A percentile compares a stretch with the other conserved stretches of the same genome.
phyloP scores from a whole-genome alignment of 2,888 invertebrate species.

The Leptarthrus brevirostris region DNA sequence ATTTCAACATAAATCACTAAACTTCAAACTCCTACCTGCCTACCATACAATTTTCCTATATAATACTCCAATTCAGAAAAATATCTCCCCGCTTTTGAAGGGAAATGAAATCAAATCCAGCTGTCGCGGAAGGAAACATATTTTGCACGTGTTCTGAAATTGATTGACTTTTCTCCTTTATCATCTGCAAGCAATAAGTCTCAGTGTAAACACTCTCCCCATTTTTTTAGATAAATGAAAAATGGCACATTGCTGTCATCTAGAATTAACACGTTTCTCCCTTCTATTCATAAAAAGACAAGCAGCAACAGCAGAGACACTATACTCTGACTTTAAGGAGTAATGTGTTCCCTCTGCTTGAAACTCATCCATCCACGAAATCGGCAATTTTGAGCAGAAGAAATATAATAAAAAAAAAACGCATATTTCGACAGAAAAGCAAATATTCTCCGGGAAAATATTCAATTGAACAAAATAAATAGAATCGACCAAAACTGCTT shows the following conservation, averaged over 20 bases:
- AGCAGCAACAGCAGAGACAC: too few relatives aligned
- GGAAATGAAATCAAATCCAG: conserved; percentile 26
- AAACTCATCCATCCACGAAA: conserved; percentile 40
- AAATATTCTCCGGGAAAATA: conserved; percentile 36
- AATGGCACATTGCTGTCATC: conserved; percentile 52
- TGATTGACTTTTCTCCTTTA: conserved; percentile 44
- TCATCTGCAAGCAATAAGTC: conserved; percentile 35
- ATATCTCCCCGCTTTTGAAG: not conserved
- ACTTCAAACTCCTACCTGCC: not conserved
- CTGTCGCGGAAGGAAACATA: conserved; percentile 36
- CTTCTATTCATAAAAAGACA: not conserved
- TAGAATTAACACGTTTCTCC: conserved; percentile 51
- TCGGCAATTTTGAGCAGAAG: conserved; percentile 2
- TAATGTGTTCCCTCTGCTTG: not conserved
- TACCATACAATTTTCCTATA: not conserved
- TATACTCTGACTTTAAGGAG: not conserved
- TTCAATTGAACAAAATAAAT: conserved; percentile 46
- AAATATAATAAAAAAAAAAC: conserved; percentile 34
- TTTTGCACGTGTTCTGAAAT: conserved; percentile 46
- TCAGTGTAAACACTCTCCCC: conserved; percentile 29
- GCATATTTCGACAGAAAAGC: conserved; percentile 13
- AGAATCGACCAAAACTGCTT: conserved; percentile 2
- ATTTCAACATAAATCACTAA: conserved; percentile 20
- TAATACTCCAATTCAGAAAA: conserved; percentile 18
- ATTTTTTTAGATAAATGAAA: conserved; percentile 48